phyloP scores from a whole-genome alignment of 92 coral and sea anemone species.

The Bergia puertoricense region DNA sequence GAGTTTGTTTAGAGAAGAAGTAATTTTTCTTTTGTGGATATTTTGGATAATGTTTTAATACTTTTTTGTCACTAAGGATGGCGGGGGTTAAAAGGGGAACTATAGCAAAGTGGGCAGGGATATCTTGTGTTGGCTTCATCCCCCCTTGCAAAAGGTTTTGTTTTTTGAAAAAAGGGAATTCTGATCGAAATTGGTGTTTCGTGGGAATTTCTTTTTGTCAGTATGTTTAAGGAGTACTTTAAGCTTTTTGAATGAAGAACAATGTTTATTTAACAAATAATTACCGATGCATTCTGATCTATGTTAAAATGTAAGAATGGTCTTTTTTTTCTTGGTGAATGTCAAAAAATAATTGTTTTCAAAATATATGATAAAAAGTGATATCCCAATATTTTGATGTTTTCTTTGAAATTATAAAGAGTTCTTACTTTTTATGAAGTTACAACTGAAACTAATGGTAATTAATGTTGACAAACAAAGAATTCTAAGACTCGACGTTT shows the following conservation, averaged over 20 bases:
- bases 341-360: background rate
- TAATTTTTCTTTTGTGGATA: too few relatives aligned
- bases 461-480: too few relatives aligned
- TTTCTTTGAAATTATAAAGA: slow-evolving; percentile 40
- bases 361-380: slow-evolving; percentile 33
- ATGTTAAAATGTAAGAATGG: slow-evolving; percentile 32
- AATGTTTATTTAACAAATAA: slow-evolving; percentile 32
- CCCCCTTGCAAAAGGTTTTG: slow-evolving; percentile 25
- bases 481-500: too few relatives aligned
- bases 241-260: slow-evolving; percentile 30
- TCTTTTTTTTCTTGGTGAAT: slow-evolving; percentile 26
- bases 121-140: slow-evolving; percentile 38
- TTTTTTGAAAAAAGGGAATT: background rate
- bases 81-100: too few relatives aligned
- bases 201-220: slow-evolving; percentile 36
- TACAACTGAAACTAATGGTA: too few relatives aligned
- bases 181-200: slow-evolving; percentile 9
- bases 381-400: slow-evolving; percentile 39
- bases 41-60: too few relatives aligned
- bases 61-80: too few relatives aligned
- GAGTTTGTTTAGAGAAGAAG: too few relatives aligned
- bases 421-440: slow-evolving; percentile 17
- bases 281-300: slow-evolving; percentile 20
- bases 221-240: slow-evolving; percentile 33
- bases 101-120: slow-evolving; percentile 40